Percentiles rank a stretch among this genome's conserved stretches.
These are phyloP conservation scores for Nematostella vectensis DNA, from an alignment of 92 coral and sea anemone genomes.

Conservation along the genomic window DNA sequence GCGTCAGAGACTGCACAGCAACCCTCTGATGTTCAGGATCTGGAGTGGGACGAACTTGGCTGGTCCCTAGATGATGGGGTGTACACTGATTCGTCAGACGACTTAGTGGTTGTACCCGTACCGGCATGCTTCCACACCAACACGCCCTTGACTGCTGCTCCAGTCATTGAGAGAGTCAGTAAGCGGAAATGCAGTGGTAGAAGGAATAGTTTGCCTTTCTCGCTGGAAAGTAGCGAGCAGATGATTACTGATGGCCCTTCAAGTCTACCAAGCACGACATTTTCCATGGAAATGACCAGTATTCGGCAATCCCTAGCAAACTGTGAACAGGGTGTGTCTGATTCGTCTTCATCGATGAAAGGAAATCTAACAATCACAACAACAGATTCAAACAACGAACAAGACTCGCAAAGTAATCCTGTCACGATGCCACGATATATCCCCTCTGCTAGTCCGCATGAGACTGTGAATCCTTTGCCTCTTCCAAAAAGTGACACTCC, in stretches of 20 bases:
- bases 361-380: neutral
- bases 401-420: neutral
- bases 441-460: too few species aligned
- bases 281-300: neutral
- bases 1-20: neutral
- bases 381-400: neutral
- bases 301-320: neutral
- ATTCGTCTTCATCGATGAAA: neutral
- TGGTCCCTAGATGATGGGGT: conserved; percentile 39
- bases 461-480: neutral
- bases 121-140: conserved; percentile 93
- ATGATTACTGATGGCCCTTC: conserved; percentile 1
- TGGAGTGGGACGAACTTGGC: conserved; percentile 88
- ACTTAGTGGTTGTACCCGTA: conserved; percentile 79
- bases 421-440: neutral
- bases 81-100: conserved; percentile 59
- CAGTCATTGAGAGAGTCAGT: conserved; percentile 39
- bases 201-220: conserved; percentile 10
- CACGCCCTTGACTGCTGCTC: conserved; percentile 59
- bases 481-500: too few species aligned
- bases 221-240: neutral
- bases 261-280: conserved; percentile 18
- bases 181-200: conserved; percentile 18
- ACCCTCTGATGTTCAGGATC: conserved; percentile 39
- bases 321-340: neutral